A percentile compares a stretch with the other conserved stretches of the same genome.
Conservation (phyloP, 92 coral and sea anemone genomes). For the Heteractis magnifica region DNA sequence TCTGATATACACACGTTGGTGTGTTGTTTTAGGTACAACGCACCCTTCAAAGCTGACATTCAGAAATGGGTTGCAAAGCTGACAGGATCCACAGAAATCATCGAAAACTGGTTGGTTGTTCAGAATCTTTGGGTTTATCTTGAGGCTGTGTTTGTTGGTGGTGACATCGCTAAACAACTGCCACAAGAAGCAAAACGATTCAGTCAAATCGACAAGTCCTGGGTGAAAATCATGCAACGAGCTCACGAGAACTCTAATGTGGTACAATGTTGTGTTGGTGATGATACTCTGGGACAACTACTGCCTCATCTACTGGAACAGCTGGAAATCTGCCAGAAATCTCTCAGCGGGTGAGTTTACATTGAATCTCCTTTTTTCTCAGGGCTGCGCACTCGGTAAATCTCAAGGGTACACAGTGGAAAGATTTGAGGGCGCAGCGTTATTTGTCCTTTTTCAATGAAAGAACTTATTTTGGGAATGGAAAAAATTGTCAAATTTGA, state of each 20-base stretch:
- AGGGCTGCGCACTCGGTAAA: neutral
- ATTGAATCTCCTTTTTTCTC: neutral
- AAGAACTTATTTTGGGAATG: too few relatives aligned
- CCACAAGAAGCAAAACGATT: constrained; percentile 84
- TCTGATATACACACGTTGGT: neutral
- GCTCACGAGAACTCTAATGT: constrained; percentile 97
- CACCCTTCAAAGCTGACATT: constrained; percentile 94
- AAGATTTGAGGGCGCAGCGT: too few relatives aligned
- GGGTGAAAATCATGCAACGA: constrained; percentile 98
- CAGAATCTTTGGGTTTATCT: constrained; percentile 79
- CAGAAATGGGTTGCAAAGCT: constrained; percentile 98
- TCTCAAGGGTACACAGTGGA: neutral
- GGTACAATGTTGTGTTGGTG: constrained; percentile 98
- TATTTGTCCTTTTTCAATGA: too few relatives aligned
- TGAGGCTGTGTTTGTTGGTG: constrained; percentile 98
- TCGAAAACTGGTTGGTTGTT: constrained; percentile 97
- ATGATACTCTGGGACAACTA: constrained; percentile 91
- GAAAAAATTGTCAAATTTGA: too few relatives aligned
- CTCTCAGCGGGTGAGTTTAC: constrained; percentile 90
- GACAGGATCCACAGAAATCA: constrained; percentile 98
- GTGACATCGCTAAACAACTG: constrained; percentile 96
- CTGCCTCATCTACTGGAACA: constrained; percentile 95
- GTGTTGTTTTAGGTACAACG: constrained; percentile 70
- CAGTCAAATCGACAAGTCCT: constrained; percentile 94
- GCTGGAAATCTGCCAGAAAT: constrained; percentile 97